These are phyloP conservation scores for Rhopilema esculentum DNA, from an alignment of 30 jellyfish, hydroid and myxozoan genomes.

Conservation along the genomic window DNA sequence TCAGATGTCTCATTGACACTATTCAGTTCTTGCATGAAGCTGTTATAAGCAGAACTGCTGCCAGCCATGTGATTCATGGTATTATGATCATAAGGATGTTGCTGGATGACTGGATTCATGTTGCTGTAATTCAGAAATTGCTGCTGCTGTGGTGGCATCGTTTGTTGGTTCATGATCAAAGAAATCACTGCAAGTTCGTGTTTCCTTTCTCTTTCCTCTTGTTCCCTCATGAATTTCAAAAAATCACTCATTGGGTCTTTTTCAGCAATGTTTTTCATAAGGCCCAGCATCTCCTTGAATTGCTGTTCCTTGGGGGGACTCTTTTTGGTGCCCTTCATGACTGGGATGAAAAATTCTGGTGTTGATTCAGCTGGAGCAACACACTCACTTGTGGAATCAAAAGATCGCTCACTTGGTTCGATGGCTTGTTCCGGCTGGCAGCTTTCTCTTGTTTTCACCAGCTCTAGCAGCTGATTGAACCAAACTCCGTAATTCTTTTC, in stretches of 20 bases:
- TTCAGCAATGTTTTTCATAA: slow-evolving; percentile 31
- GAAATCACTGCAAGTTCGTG: slow-evolving; percentile 42
- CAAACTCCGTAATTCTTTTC: slow-evolving; percentile 67
- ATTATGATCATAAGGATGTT: slow-evolving; percentile 15
- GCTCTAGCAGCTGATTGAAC: slow-evolving; percentile 65
- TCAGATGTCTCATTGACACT: slow-evolving; percentile 33
- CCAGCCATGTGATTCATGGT: slow-evolving; percentile 29
- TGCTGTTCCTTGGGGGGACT: too few relatives aligned
- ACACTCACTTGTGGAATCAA: slow-evolving; percentile 41
- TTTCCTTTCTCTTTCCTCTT: slow-evolving; percentile 52
- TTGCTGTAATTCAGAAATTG: slow-evolving; percentile 2
- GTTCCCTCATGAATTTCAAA: slow-evolving; percentile 46
- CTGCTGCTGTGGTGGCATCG: slow-evolving; percentile 52
- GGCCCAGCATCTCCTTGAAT: too few relatives aligned
- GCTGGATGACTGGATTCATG: slow-evolving; percentile 45
- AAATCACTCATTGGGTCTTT: slow-evolving; percentile 52
- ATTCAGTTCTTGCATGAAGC: slow-evolving; percentile 25
- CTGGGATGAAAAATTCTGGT: slow-evolving; percentile 55
- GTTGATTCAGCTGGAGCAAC: slow-evolving; percentile 32
- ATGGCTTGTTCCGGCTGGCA: slow-evolving; percentile 78
- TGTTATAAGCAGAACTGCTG: slow-evolving; percentile 14
- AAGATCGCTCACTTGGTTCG: slow-evolving; percentile 56
- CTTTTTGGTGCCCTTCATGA: slow-evolving; percentile 48
- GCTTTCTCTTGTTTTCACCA: slow-evolving; percentile 67
- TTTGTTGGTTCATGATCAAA: slow-evolving; percentile 39